phyloP scores from a whole-genome alignment of 2,797 vertebrate genomes.

The Schizopygopsis malacanthus region DNA sequence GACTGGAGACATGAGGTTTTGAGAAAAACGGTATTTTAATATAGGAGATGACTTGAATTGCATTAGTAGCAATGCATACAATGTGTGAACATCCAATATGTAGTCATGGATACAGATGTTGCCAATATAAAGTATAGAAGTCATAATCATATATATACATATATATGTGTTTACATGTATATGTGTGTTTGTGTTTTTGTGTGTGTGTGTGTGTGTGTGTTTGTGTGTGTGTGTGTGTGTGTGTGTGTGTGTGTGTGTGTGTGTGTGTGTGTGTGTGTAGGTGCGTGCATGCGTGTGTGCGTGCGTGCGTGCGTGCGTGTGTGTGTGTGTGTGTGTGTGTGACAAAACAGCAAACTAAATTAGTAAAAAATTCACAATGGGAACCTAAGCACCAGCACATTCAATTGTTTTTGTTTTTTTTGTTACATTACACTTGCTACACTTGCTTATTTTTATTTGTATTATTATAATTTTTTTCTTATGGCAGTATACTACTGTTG shows the following conservation, averaged over 20 bases:
- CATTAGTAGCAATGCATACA: slow-evolving; percentile 71
- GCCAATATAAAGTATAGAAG: slow-evolving; percentile 27
- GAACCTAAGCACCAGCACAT: not conserved
- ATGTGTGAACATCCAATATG: slow-evolving; percentile 69
- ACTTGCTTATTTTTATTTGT: not conserved
- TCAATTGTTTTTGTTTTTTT: not conserved
- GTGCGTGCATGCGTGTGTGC: too few relatives aligned
- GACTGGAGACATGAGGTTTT: slow-evolving; percentile 61
- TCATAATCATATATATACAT: not conserved
- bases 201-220: too few relatives aligned
- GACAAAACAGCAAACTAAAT: not conserved
- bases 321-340: too few relatives aligned
- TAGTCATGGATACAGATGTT: slow-evolving; percentile 65
- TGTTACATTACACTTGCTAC: not conserved
- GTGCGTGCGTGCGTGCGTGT: too few relatives aligned
- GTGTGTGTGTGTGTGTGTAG: too few relatives aligned
- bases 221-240: too few relatives aligned
- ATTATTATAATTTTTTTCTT: too few relatives aligned
- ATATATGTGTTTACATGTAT: too few relatives aligned
- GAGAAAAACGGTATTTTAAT: slow-evolving; percentile 70
- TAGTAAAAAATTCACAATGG: not conserved
- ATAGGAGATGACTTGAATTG: slow-evolving; percentile 63
- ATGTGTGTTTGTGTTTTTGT: too few relatives aligned
- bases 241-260: too few relatives aligned
- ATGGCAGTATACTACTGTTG: not conserved